These are phyloP conservation scores for Chirona hameri DNA, from an alignment of 2,888 invertebrate species.

Conservation along the genomic window DNA sequence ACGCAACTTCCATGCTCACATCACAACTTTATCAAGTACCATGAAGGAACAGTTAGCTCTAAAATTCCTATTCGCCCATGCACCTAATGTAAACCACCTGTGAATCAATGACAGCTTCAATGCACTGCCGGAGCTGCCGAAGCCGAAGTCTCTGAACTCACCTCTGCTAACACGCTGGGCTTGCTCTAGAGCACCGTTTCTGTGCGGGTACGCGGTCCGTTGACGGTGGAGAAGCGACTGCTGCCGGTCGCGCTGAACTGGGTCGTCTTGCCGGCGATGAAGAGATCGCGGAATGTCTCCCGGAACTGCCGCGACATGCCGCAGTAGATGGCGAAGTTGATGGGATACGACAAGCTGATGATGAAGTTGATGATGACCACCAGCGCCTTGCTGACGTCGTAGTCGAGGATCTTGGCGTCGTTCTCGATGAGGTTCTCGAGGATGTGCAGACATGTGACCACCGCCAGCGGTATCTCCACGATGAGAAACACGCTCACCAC, in stretches of 20 bases:
- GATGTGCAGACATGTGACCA: slow-evolving; percentile 77
- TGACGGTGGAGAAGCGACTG: slow-evolving; percentile 37
- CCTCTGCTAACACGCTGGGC: background rate
- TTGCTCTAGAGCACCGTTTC: background rate
- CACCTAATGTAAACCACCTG: background rate
- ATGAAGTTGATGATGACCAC: slow-evolving; percentile 87
- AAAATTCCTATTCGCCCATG: no score
- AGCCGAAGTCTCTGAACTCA: background rate
- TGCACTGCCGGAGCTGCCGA: no score
- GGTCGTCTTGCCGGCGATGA: slow-evolving; percentile 51
- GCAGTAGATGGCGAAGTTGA: slow-evolving; percentile 74
- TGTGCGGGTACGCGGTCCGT: slow-evolving; percentile 34
- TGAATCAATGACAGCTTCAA: background rate
- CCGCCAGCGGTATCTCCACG: slow-evolving; percentile 78
- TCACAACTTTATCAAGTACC: no score
- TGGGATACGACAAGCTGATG: slow-evolving; percentile 76
- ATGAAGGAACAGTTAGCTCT: no score
- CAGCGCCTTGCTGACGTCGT: slow-evolving; percentile 70
- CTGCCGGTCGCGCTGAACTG: background rate
- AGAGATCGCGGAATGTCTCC: slow-evolving; percentile 80
- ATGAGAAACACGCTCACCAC: slow-evolving; percentile 79
- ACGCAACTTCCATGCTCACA: no score
- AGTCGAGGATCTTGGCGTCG: slow-evolving; percentile 52
- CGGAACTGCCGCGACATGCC: slow-evolving; percentile 93
- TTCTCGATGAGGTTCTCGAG: slow-evolving; percentile 34